phyloP scores from a whole-genome alignment of 2,113 vertebrate species.

The Otolemur garnettii region DNA sequence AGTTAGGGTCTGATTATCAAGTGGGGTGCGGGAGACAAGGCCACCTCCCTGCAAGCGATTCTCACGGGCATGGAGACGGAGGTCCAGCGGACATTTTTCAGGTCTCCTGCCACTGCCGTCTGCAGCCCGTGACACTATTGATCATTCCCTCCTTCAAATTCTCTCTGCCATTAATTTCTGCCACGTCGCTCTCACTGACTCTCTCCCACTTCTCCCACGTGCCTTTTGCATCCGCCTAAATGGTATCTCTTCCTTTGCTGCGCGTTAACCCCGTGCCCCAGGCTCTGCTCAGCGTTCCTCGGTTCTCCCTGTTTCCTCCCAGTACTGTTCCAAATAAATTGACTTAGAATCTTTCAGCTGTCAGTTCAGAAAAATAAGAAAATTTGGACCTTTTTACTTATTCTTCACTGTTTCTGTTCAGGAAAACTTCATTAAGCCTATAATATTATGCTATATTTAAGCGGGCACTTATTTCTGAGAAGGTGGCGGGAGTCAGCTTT shows the following conservation, averaged over 20 bases:
- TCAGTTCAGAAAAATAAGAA: not conserved
- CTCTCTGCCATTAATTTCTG: not conserved
- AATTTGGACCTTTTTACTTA: not conserved
- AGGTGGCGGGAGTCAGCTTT: not conserved
- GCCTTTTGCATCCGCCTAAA: not conserved
- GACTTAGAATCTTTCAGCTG: not conserved
- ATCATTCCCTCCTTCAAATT: constrained; percentile 28
- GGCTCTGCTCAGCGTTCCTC: not conserved
- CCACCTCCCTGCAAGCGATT: not conserved
- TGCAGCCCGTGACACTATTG: not conserved
- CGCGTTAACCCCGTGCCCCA: not conserved
- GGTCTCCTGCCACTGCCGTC: not conserved
- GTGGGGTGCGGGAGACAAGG: not conserved
- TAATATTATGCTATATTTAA: not conserved
- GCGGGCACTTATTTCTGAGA: constrained; percentile 18
- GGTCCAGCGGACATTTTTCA: not conserved
- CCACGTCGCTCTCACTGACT: not conserved
- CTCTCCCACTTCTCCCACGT: not conserved
- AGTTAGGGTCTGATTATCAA: not conserved
- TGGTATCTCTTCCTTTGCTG: not conserved
- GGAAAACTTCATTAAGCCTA: not conserved
- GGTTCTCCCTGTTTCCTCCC: not conserved
- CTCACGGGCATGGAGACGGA: not conserved
- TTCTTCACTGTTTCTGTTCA: not conserved
- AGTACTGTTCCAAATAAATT: not conserved